Conservation (phyloP, 2,797 vertebrate species). For the Poecile montanus region DNA sequence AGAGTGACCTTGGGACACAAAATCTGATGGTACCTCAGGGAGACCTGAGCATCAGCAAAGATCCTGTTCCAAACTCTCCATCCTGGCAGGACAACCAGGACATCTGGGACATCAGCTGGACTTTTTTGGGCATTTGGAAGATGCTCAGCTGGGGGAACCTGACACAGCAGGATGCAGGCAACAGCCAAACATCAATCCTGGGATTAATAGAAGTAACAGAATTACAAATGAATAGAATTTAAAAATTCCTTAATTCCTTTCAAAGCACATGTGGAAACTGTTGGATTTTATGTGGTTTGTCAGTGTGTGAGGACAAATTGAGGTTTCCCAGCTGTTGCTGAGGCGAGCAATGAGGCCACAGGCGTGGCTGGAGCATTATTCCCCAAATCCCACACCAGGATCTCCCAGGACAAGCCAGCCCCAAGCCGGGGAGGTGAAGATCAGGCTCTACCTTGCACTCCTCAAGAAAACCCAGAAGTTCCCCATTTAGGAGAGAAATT, state of each 20-base stretch:
- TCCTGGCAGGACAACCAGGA: background rate
- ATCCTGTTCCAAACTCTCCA: background rate
- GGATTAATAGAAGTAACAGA: background rate
- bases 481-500: background rate
- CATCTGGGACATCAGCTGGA: background rate
- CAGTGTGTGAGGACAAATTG: rapidly evolving
- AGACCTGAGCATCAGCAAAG: background rate
- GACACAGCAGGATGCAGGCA: background rate
- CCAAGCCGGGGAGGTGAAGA: background rate
- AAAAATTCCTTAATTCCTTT: background rate
- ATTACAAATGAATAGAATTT: background rate
- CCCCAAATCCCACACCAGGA: background rate
- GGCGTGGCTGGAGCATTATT: background rate
- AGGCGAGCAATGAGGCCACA: background rate
- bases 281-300: background rate
- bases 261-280: background rate
- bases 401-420: background rate
- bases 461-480: background rate
- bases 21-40: too few relatives aligned
- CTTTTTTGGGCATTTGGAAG: background rate
- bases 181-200: background rate
- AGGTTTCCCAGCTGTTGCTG: background rate
- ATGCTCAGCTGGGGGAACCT: background rate
- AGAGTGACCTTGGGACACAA: background rate
- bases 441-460: background rate